Evolutionary conservation across 2,113 vertebrate genomes (phyloP).

Genomic region (Misgurnus mizolepis): DNA sequence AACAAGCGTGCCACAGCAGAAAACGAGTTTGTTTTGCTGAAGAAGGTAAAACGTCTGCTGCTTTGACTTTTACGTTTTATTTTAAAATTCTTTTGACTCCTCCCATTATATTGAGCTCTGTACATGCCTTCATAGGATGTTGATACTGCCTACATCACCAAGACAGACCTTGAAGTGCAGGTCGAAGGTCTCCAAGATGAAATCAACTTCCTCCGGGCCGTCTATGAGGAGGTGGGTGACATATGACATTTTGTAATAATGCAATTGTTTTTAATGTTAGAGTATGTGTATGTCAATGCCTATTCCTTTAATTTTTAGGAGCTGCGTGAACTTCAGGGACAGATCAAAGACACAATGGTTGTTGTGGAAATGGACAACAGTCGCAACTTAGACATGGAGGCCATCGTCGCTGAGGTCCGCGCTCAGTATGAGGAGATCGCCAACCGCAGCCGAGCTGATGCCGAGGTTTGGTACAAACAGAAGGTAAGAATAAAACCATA

Average conservation of each 20-base stretch:
- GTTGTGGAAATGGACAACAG: conserved; percentile 89
- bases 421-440: conserved; percentile 85
- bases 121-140: conserved; percentile 76
- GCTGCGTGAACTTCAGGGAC: conserved; percentile 77
- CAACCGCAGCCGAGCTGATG: conserved; percentile 73
- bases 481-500: conserved; percentile 71
- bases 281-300: background rate
- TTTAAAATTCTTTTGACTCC: background rate
- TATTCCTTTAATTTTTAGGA: conserved; percentile 71
- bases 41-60: conserved; percentile 77
- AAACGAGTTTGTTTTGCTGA: conserved; percentile 93
- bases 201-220: conserved; percentile 85
- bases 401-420: conserved; percentile 85
- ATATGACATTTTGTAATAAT: background rate
- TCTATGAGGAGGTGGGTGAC: conserved; percentile 82
- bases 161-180: conserved; percentile 88
- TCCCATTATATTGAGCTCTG: background rate
- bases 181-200: conserved; percentile 86
- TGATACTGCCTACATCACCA: conserved; percentile 89
- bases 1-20: conserved; percentile 86
- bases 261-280: background rate
- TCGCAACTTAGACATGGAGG: conserved; percentile 82
- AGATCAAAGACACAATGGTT: conserved; percentile 87
- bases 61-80: background rate
- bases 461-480: conserved; percentile 78